Evolutionary conservation across 2,888 invertebrate genomes (phyloP).

Genomic region (Caradrina clavipalpis): DNA sequence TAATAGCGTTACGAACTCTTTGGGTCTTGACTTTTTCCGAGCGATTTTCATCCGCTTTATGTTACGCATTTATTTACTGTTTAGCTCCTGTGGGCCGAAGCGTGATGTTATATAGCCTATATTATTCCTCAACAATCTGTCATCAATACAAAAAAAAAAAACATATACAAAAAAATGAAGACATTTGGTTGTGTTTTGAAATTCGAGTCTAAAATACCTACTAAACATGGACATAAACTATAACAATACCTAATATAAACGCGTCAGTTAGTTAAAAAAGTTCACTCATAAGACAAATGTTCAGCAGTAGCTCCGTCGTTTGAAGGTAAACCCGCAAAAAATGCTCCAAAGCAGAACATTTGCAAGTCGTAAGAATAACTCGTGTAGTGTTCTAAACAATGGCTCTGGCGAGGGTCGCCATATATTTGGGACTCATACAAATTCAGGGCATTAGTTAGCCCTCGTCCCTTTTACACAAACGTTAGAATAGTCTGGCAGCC

Average conservation of each 20-base stretch:
- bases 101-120: too few species aligned
- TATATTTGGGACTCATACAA: constrained; percentile 59
- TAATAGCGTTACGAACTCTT: too few species aligned
- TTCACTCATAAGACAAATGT: constrained; percentile 18
- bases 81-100: too few species aligned
- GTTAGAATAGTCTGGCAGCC: constrained; percentile 17
- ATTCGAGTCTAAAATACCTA: too few species aligned
- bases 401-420: constrained; percentile 43
- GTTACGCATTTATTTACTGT: too few species aligned
- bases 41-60: too few species aligned
- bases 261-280: background rate
- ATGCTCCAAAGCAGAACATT: constrained; percentile 30
- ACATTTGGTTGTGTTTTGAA: too few species aligned
- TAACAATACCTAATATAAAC: background rate
- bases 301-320: constrained; percentile 7
- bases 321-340: constrained; percentile 45
- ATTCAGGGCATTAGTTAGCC: constrained; percentile 59
- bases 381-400: constrained; percentile 53
- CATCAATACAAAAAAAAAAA: too few species aligned
- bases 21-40: too few species aligned
- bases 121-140: too few species aligned
- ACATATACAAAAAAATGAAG: too few species aligned
- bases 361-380: constrained; percentile 52
- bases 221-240: too few species aligned
- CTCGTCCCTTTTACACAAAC: constrained; percentile 42